Evolutionary conservation across 2,113 vertebrate genomes (phyloP).

Genomic region (Nerophis lumbriciformis): DNA sequence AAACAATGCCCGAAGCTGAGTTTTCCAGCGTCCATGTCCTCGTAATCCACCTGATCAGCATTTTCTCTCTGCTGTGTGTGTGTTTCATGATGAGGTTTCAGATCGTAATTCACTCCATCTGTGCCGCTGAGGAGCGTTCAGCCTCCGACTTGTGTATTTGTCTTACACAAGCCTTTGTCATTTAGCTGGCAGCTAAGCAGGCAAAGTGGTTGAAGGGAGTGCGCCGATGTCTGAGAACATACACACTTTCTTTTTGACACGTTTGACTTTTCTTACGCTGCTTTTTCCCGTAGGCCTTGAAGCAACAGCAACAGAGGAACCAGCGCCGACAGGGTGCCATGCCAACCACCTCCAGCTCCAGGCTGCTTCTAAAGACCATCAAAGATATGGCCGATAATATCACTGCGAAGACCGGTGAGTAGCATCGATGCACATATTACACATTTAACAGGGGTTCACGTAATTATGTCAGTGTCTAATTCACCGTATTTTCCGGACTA

Average conservation of each 20-base stretch:
- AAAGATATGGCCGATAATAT: constrained; percentile 74
- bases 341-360: constrained; percentile 75
- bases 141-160: constrained; percentile 33
- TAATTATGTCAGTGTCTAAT: no score
- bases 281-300: constrained; percentile 75
- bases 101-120: constrained; percentile 54
- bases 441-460: no score
- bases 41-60: constrained; percentile 30
- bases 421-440: background rate
- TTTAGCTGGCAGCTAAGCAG: constrained; percentile 45
- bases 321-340: constrained; percentile 82
- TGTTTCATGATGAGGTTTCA: constrained; percentile 48
- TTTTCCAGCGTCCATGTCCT: constrained; percentile 41
- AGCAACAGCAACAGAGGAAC: constrained; percentile 89
- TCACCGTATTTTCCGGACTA: no score
- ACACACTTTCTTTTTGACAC: constrained; percentile 6
- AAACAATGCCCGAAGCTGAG: constrained; percentile 17
- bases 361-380: constrained; percentile 82
- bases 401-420: constrained; percentile 75
- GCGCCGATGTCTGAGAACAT: constrained; percentile 4
- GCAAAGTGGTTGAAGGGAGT: constrained; percentile 15
- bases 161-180: constrained; percentile 29
- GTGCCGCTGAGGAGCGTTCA: constrained; percentile 38
- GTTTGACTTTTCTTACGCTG: constrained; percentile 24
- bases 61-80: constrained; percentile 20